Conservation (phyloP, 92 coral and sea anemone species). For the Virgularia gustaviana region DNA sequence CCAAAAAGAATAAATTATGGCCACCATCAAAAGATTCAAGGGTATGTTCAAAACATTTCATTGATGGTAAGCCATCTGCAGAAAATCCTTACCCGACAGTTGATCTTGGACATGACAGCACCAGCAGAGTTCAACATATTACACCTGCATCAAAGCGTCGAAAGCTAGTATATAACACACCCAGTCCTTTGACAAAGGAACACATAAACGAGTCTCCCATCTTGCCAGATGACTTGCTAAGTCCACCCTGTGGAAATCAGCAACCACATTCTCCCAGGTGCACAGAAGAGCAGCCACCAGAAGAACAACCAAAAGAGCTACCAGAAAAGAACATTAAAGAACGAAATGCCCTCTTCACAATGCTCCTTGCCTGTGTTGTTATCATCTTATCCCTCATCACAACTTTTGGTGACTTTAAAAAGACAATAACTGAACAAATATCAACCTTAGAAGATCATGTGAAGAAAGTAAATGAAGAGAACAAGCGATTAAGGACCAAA, state of each 20-base stretch:
- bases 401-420: neutral
- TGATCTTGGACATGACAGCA: slow-evolving; percentile 1
- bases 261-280: neutral
- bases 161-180: neutral
- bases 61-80: neutral
- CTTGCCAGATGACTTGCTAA: neutral
- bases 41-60: no score
- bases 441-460: neutral
- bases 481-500: slow-evolving; percentile 1
- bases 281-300: slow-evolving; percentile 3
- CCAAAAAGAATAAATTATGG: neutral
- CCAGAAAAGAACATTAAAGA: neutral
- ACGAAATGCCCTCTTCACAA: neutral
- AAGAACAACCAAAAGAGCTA: neutral
- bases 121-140: slow-evolving; percentile 1
- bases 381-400: slow-evolving; percentile 1
- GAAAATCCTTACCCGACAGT: neutral
- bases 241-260: slow-evolving; percentile 2
- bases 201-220: neutral
- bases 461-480: neutral
- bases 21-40: slow-evolving; percentile 1
- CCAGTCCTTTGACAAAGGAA: neutral
- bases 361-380: neutral
- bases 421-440: neutral
- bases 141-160: slow-evolving; percentile 2